Evolutionary conservation across 2,888 invertebrate species (phyloP).

Genomic region (Lacanobia oleracea): DNA sequence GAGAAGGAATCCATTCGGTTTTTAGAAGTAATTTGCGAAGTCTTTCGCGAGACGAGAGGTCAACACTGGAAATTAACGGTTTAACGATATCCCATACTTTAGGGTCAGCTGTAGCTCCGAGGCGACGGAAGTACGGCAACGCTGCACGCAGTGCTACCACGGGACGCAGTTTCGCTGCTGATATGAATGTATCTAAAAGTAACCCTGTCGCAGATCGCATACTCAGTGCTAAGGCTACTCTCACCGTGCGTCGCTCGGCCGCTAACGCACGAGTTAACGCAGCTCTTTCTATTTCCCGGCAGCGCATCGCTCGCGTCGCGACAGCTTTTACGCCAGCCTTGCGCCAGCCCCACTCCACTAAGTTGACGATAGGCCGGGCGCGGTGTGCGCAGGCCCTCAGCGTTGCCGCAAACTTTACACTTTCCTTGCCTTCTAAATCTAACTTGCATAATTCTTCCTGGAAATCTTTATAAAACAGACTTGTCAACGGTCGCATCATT

Average conservation of each 20-base stretch:
- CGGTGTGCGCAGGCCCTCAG: conserved; percentile 74
- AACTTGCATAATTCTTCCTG: conserved; percentile 51
- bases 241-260: conserved; percentile 69
- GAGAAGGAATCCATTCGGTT: conserved; percentile 64
- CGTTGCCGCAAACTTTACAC: conserved; percentile 63
- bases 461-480: conserved; percentile 37
- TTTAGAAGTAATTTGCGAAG: conserved; percentile 48
- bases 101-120: conserved; percentile 57
- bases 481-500: conserved; percentile 11
- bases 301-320: conserved; percentile 72
- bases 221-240: conserved; percentile 70
- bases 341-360: conserved; percentile 72
- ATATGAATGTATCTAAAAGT: conserved; percentile 35
- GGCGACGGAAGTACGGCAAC: conserved; percentile 64
- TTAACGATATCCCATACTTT: conserved; percentile 76
- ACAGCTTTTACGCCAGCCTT: conserved; percentile 76
- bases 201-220: conserved; percentile 29
- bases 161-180: conserved; percentile 39
- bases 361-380: conserved; percentile 70
- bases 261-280: conserved; percentile 65
- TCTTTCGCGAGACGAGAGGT: conserved; percentile 57
- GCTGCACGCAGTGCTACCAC: conserved; percentile 71
- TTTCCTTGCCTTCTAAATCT: conserved; percentile 43
- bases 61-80: conserved; percentile 67
- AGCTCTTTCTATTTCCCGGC: conserved; percentile 64